Conservation (phyloP, 2,797 vertebrate genomes). For the Xenentodon cancila region DNA sequence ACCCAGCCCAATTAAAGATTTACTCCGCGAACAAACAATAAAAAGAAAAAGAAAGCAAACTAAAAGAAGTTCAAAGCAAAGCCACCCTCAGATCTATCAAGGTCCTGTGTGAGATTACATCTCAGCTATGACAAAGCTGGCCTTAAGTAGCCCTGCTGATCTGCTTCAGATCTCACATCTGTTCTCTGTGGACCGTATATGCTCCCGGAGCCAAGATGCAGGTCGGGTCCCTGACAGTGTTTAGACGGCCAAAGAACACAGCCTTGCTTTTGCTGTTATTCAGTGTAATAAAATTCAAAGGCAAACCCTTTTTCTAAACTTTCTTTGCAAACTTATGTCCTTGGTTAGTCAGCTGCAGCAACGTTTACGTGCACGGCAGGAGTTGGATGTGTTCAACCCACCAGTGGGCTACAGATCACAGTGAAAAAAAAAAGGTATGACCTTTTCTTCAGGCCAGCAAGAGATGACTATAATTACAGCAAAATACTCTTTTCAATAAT, state of each 20-base stretch:
- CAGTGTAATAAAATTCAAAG: background rate
- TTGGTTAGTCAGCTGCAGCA: background rate
- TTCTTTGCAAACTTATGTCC: background rate
- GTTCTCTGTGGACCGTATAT: too few relatives aligned
- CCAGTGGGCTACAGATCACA: background rate
- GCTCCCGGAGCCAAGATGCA: too few relatives aligned
- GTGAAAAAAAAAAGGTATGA: background rate
- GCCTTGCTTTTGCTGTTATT: background rate
- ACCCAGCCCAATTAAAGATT: too few relatives aligned
- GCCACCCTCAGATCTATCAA: too few relatives aligned
- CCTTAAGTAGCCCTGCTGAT: too few relatives aligned
- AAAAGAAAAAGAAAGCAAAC: background rate
- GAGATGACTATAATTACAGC: constrained; percentile 2
- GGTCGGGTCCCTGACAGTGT: too few relatives aligned
- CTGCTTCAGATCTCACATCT: too few relatives aligned
- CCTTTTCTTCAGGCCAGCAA: constrained; percentile 20
- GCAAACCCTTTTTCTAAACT: background rate
- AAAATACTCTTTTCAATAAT: constrained; percentile 7
- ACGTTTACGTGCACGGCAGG: background rate
- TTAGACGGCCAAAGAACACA: too few relatives aligned
- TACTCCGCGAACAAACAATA: background rate
- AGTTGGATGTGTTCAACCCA: constrained; percentile 2
- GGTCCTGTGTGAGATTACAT: too few relatives aligned
- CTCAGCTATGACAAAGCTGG: too few relatives aligned
- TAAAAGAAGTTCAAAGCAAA: too few relatives aligned